Base-by-base conservation (phyloP, 2,797 vertebrate species). In the Artibeus jamaicensis region DNA sequence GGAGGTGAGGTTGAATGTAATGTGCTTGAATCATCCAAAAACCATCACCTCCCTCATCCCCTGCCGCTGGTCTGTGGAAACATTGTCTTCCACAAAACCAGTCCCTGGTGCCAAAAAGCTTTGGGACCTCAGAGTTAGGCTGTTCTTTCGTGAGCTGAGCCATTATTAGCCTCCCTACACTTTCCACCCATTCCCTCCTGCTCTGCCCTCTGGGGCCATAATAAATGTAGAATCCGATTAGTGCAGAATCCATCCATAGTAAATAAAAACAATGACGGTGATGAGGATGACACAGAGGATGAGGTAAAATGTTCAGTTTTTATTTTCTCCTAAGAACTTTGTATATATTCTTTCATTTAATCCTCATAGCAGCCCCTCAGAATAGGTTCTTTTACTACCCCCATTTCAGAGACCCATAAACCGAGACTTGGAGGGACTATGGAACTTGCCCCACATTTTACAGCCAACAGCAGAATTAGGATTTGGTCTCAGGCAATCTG, bases 401-500 rank as follows among this genome's bases (percentile, higher is more conserved):
- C 59, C 86, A n/a, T 76, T 92, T 76, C 90, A 93, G n/a, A 93
- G 76, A 48, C 16, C 3, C 22, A 34, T 39, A 91, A 78, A 57
- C 37, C 2, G 71, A 67, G 55, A 32, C 10, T 24, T 19, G 2
- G 26, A 48, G 46, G 9, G 19, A 73, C 19, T 34, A 62, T 9
- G 59, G 55, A 34, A 84, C 26, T 59, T 12, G 14, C 18, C 65
- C 37, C 62, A 57, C 9, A 26, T 48, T 85, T 79, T 70, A 67
- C 6, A 81, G 83, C 42, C 84, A 77, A 85, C 34, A 42, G 34
- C 71, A 93, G 53, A 93, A 67, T 26, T 74, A 55, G 24, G 50
- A 50, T 76, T 24, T 21, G 11, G 34, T n/a, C 34, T 68, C 42
- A 46, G 6, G 14, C 24, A n/a, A 62, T 50, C 37, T 14, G 50